A percentile compares a stretch with the other conserved stretches of the same genome.
These are phyloP conservation scores for Xestoiulus laeticollis DNA, from an alignment of 2,888 invertebrate genomes.

Conservation along the genomic window DNA sequence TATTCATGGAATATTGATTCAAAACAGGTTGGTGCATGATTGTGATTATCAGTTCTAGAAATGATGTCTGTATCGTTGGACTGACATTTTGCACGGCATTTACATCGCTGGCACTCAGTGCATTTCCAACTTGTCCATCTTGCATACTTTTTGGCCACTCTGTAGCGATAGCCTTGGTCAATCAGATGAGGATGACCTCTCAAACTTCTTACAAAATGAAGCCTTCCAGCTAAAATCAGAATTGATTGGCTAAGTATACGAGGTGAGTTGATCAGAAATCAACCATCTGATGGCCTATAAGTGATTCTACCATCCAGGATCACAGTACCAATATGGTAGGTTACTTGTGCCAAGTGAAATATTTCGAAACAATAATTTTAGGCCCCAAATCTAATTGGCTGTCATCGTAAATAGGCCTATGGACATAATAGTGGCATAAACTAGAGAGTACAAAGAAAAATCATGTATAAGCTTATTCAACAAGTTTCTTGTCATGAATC, in stretches of 20 bases:
- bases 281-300: not conserved
- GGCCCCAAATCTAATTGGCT: not conserved
- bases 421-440: not conserved
- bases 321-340: not conserved
- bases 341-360: not conserved
- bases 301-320: not conserved
- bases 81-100: slow-evolving; percentile 19
- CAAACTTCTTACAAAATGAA: not conserved
- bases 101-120: not conserved
- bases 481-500: too few relatives aligned
- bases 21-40: not conserved
- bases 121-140: slow-evolving; percentile 27
- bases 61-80: not conserved
- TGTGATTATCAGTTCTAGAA: not conserved
- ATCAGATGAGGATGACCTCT: slow-evolving; percentile 8
- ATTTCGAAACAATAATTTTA: not conserved
- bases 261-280: not conserved
- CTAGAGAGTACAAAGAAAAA: too few relatives aligned
- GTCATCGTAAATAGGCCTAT: slow-evolving; percentile 3
- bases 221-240: not conserved
- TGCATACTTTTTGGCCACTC: not conserved
- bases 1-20: not conserved
- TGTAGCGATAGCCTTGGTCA: slow-evolving; percentile 25
- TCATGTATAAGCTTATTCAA: too few relatives aligned
- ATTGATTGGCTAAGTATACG: not conserved